These are phyloP conservation scores for Silurus glanis DNA, from an alignment of 2,113 vertebrate species.

Conservation along the genomic window DNA sequence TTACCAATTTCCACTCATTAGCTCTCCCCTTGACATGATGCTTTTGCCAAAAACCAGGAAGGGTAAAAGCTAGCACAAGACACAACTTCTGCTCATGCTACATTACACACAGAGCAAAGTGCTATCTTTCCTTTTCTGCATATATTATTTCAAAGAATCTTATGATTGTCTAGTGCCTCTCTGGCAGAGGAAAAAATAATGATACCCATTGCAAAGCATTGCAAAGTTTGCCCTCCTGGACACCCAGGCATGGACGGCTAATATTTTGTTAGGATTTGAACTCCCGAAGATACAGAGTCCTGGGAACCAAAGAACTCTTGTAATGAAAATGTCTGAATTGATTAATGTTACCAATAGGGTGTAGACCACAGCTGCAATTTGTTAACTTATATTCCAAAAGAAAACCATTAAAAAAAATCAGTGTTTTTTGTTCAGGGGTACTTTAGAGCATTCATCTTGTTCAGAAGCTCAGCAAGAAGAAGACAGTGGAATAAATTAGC, in stretches of 20 bases:
- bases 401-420: neutral
- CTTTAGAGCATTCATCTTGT: conserved; percentile 22
- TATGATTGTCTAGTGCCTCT: neutral
- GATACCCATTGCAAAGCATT: neutral
- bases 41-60: neutral
- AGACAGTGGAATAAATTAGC: conserved; percentile 59
- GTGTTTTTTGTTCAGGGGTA: conserved; percentile 22
- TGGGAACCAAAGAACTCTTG: neutral
- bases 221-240: neutral
- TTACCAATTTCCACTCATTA: neutral
- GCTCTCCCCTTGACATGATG: neutral
- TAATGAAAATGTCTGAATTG: neutral
- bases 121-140: neutral
- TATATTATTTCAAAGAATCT: neutral
- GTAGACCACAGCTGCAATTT: neutral
- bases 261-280: neutral
- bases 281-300: neutral
- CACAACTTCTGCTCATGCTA: neutral
- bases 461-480: conserved; percentile 53
- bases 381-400: neutral
- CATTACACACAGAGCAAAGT: neutral
- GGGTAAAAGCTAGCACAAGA: neutral
- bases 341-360: neutral
- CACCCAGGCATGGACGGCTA: neutral
- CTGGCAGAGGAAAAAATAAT: neutral